phyloP scores from a whole-genome alignment of 2,888 invertebrate species.

The Hemicrepidius hirtus region DNA sequence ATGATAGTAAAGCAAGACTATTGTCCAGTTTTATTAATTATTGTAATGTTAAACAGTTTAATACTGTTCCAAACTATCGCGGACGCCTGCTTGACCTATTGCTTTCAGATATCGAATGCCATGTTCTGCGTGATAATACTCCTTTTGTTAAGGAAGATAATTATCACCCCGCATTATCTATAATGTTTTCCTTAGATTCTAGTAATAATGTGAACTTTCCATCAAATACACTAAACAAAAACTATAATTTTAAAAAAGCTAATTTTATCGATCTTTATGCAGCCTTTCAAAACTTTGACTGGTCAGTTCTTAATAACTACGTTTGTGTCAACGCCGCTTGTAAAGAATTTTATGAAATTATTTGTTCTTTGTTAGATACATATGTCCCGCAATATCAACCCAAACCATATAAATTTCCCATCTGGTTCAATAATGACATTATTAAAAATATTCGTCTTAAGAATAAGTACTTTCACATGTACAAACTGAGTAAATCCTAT shows the following conservation, averaged over 20 bases:
- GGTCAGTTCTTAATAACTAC: neutral
- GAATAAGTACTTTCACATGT: neutral
- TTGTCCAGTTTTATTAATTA: neutral
- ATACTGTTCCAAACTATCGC: neutral
- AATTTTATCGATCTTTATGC: neutral
- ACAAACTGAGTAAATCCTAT: neutral
- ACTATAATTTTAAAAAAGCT: neutral
- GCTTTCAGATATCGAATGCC: neutral
- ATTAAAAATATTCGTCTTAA: neutral
- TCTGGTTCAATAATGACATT: neutral
- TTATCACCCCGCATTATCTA: slow-evolving; percentile 5
- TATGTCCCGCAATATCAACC: neutral
- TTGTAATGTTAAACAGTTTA: neutral
- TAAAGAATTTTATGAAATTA: neutral
- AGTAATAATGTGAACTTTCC: neutral
- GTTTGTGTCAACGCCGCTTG: neutral
- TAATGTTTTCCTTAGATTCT: neutral
- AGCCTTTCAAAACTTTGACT: neutral
- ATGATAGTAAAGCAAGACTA: neutral
- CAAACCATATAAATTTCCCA: neutral
- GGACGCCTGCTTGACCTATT: neutral
- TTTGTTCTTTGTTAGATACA: neutral
- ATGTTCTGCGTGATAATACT: slow-evolving; percentile 1
- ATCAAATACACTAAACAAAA: neutral
- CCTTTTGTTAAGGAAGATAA: slow-evolving; percentile 1